Percentiles rank a stretch among this genome's conserved stretches.
phyloP scores from a whole-genome alignment of 1,140 invertebrate genomes.

The Musca domestica region DNA sequence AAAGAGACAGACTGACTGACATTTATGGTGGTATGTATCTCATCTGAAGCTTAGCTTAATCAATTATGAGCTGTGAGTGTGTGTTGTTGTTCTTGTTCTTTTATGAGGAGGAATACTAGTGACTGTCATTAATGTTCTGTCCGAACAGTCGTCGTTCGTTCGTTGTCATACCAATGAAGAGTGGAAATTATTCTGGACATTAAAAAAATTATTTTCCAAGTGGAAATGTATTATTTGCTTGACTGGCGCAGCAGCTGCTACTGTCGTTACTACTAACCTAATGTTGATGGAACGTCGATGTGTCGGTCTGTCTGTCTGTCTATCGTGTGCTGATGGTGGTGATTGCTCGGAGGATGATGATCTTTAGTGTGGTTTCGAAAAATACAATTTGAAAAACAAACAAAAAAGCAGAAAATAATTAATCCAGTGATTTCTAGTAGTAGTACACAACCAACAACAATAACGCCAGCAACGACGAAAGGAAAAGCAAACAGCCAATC shows the following conservation, averaged over 20 bases:
- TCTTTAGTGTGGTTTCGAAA: not conserved
- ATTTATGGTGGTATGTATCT: too few species aligned
- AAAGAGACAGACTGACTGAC: too few species aligned
- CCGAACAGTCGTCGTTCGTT: too few species aligned
- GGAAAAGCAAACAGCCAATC: not conserved
- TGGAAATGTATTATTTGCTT: not conserved
- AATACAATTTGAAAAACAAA: slow-evolving; percentile 3
- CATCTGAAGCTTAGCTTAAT: too few species aligned
- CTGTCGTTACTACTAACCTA: not conserved
- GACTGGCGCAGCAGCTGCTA: not conserved
- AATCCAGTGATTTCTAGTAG: not conserved
- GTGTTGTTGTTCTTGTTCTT: too few species aligned
- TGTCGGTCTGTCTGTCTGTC: too few species aligned
- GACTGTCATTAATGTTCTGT: too few species aligned
- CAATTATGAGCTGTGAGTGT: too few species aligned
- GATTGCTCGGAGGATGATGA: not conserved
- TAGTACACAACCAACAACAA: not conserved
- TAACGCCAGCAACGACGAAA: not conserved
- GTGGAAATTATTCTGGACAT: slow-evolving; percentile 3
- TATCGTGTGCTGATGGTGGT: not conserved
- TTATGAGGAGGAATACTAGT: too few species aligned
- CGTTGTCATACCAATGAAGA: not conserved
- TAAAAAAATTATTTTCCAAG: not conserved
- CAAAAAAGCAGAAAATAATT: not conserved
- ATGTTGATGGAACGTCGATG: not conserved